Base-by-base conservation (phyloP, 2,797 vertebrate species). In the Pterois miles region DNA sequence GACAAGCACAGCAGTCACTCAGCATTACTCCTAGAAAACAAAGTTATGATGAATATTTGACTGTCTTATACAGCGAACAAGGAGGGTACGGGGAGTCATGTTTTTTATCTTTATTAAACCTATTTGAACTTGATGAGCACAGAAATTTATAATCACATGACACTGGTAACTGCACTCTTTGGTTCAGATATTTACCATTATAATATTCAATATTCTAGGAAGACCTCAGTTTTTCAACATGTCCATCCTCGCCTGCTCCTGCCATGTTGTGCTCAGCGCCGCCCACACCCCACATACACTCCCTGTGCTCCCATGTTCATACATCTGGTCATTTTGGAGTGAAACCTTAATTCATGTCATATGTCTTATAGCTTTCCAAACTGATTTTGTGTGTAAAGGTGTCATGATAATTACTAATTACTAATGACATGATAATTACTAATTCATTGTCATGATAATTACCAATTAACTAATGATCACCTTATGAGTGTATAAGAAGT, bases 1-100 rank as follows among this genome's bases (percentile, higher is more conserved):
- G 53, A 75, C 34, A 87, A 50, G 67, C 13, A 88, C 29, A 83
- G 18, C 13, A 53, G 43, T 43, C 29, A 86, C 57, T 91, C 74
- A 76, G 8, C 7, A 16, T 5, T 22, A 0, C 29, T 48, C 43
- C 18, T 18, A 43, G 40, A 43, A 43, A 43, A 43, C 14, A 18
- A 62, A 43, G 29, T 40, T 14, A 25, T 4, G 6, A 34, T 16
- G 8, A 48, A 48, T 43, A 14, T 40, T 3, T 64, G 9, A 27
- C 36, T 27, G 8, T 63, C 22, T 29, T 52, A 31, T 5, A 65
- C 23, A 71, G 20, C 25, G 16, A n/a, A 64, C 12, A 46, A n/a
- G 46, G n/a, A 59, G 22, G 5, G 52, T 10, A 10, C 1, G 3
- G 6, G 29, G 4, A 36, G 4, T 48, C 29, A 4, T 10, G n/a